These are phyloP conservation scores for Telmatochromis bifrenatus DNA, from an alignment of 2,113 vertebrate species.

Conservation along the genomic window DNA sequence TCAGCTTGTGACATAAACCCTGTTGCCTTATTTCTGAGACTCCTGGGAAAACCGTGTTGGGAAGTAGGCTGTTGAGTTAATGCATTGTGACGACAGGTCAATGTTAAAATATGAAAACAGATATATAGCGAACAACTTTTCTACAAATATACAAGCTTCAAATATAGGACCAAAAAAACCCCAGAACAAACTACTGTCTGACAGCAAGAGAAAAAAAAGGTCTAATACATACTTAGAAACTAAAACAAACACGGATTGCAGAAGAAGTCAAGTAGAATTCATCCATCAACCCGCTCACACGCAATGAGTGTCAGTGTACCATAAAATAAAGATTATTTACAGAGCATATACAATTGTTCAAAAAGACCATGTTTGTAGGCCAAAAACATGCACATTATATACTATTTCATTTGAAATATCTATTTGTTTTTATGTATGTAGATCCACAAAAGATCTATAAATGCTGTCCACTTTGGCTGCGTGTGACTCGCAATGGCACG, in stretches of 20 bases:
- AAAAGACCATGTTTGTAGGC: constrained; percentile 68
- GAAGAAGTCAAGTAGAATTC: constrained; percentile 36
- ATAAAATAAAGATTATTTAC: constrained; percentile 74
- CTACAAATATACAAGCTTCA: constrained; percentile 67
- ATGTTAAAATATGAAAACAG: constrained; percentile 18
- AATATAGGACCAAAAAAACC: constrained; percentile 8
- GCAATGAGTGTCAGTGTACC: constrained; percentile 52
- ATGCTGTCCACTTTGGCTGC: constrained; percentile 67
- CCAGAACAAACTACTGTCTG: constrained; percentile 29
- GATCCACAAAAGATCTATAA: constrained; percentile 72
- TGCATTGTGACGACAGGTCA: background rate
- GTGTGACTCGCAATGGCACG: constrained; percentile 9
- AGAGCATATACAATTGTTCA: constrained; percentile 74
- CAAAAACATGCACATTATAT: constrained; percentile 70
- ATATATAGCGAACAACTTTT: constrained; percentile 36
- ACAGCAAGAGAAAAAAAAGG: constrained; percentile 42
- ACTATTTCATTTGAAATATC: constrained; percentile 77
- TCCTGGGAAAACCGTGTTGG: background rate
- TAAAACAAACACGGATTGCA: constrained; percentile 51
- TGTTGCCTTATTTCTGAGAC: background rate
- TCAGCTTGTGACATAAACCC: background rate
- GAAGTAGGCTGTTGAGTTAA: background rate
- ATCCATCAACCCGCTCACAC: constrained; percentile 26
- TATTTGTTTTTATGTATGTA: constrained; percentile 52
- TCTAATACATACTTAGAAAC: constrained; percentile 42